Conservation (phyloP, 1,140 invertebrate genomes). For the Mercenaria mercenaria region DNA sequence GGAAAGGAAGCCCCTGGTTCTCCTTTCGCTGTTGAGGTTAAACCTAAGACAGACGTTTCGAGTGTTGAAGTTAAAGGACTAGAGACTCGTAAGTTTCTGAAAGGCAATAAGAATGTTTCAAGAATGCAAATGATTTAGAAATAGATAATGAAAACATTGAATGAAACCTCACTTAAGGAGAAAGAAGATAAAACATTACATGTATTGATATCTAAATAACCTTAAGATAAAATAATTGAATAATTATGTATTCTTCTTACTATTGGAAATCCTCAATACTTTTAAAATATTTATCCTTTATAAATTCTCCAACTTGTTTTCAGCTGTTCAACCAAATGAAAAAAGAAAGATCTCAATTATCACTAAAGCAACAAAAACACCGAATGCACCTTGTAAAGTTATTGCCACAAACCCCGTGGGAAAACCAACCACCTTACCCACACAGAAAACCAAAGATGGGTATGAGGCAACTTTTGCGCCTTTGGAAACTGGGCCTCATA, state of each 20-base stretch:
- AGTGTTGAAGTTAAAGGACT: slow-evolving; percentile 95
- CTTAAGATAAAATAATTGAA: no score
- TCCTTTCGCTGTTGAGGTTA: slow-evolving; percentile 93
- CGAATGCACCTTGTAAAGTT: slow-evolving; percentile 86
- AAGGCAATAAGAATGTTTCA: no score
- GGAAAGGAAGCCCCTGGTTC: slow-evolving; percentile 88
- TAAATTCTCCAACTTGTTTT: not conserved
- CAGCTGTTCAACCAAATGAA: slow-evolving; percentile 54
- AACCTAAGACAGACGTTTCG: slow-evolving; percentile 92
- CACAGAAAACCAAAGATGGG: slow-evolving; percentile 94
- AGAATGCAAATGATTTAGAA: not conserved
- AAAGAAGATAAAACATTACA: no score
- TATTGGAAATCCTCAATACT: no score
- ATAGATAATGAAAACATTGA: no score
- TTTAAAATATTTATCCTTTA: no score
- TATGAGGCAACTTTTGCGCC: slow-evolving; percentile 94
- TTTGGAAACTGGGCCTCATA: slow-evolving; percentile 92
- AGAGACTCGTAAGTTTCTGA: slow-evolving; percentile 92
- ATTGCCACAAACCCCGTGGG: slow-evolving; percentile 62
- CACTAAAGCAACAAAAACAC: slow-evolving; percentile 73
- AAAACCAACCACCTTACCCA: slow-evolving; percentile 85
- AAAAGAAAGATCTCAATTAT: slow-evolving; percentile 89
- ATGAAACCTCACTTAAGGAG: no score
- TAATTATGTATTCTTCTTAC: no score
- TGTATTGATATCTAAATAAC: no score